Evolutionary conservation across 2,113 vertebrate species (phyloP), one percentile per base, ranked within the genome.

Genomic region (Piprites chloris): DNA sequence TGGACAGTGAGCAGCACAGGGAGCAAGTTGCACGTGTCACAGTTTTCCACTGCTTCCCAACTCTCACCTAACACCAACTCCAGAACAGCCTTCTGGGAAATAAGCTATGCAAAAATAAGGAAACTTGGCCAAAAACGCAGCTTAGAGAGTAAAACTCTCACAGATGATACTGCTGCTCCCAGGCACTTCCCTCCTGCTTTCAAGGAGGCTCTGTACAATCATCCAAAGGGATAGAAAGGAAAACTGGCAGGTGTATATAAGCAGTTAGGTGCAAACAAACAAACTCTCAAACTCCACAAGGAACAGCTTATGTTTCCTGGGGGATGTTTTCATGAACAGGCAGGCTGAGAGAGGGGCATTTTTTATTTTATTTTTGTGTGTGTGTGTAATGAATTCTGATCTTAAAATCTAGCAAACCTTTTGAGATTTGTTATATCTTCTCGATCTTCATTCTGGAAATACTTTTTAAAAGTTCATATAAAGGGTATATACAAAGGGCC

Each of bases 1-100:
- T 2, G 0, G 67, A 76, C 71, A 80, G 49, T 1, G 1, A 2
- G 0, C 11, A 68, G 63, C 53, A 46, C 78, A 55, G 24, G 62
- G 47, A 85, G 52, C 52, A 46, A 59, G 52, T 33, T 68, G 62
- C 39, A 85, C 7, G 1, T 44, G 59, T 63, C 26, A 12, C 9
- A 56, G 52, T 74, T 91, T 74, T 55, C 65, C n/a, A 41, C 32
- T 8, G 2, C 69, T 91, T 94, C 69, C 82, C 77, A 93, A 4
- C 59, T 74, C 77, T 84, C 37, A 67, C 63, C 53, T 66, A 55
- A 73, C 75, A 76, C 71, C 71, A 85, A 32, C 76, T 63, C 63
- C 75, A 69, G 77, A 77, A 81, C 69, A 78, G 71, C 47, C 44
- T 86, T 74, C 82, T 87, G 79, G 90, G 63, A 88, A 85, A 67